Conservation (phyloP, 2,888 invertebrate species). For the Pandemis cinnamomeana region DNA sequence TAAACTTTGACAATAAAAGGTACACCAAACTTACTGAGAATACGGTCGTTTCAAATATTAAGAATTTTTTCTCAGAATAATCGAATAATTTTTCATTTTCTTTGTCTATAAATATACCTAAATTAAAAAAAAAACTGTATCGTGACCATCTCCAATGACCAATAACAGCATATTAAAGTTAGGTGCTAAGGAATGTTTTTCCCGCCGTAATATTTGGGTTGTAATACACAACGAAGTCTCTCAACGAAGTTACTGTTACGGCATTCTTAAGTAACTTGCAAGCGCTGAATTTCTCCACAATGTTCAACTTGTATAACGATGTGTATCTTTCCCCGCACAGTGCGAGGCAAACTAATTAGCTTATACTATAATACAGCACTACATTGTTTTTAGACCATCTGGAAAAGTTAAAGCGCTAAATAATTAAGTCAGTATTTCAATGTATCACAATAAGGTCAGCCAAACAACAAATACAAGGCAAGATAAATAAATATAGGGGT, state of each 20-base stretch:
- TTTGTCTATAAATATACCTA: too few species aligned
- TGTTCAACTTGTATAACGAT: slow-evolving; percentile 36
- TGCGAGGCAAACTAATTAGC: slow-evolving; percentile 5
- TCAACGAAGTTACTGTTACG: slow-evolving; percentile 21
- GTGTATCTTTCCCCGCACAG: slow-evolving; percentile 32
- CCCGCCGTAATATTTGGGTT: not conserved
- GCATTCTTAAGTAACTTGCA: slow-evolving; percentile 35
- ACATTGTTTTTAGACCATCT: not conserved
- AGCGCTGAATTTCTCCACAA: slow-evolving; percentile 33
- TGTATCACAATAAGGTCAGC: not conserved
- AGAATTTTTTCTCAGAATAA: too few species aligned
- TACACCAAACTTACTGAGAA: too few species aligned
- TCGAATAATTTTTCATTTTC: too few species aligned
- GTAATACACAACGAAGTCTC: slow-evolving; percentile 27
- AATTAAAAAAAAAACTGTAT: not conserved
- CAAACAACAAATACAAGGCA: too few species aligned
- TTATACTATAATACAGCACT: not conserved
- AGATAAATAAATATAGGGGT: too few species aligned
- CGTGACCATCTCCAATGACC: not conserved
- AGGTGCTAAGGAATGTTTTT: not conserved
- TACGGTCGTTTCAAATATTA: too few species aligned
- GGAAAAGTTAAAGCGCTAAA: not conserved
- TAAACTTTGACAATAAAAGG: too few species aligned
- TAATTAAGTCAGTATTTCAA: not conserved
- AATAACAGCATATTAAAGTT: not conserved